Percentiles rank a stretch among this genome's conserved stretches.
Evolutionary conservation across 2,113 vertebrate species (phyloP).

Genomic region (Tragelaphus buxtoni): DNA sequence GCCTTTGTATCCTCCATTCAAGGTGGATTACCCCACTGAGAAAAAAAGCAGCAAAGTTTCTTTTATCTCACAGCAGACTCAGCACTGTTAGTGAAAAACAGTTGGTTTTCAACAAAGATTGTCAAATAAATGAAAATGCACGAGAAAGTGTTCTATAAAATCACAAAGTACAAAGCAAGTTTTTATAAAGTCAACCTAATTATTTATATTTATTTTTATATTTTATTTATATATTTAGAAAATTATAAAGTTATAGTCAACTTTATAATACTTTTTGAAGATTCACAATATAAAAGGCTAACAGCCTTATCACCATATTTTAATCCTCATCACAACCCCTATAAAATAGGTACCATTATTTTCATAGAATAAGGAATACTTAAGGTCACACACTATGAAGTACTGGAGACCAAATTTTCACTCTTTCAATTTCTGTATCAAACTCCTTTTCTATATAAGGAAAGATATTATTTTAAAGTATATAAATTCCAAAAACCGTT

Average conservation of each 20-base stretch:
- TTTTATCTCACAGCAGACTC: neutral
- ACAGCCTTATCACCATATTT: neutral
- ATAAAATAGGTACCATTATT: neutral
- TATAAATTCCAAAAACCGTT: neutral
- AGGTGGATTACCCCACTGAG: neutral
- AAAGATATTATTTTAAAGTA: neutral
- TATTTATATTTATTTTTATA: neutral
- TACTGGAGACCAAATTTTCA: neutral
- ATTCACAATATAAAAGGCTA: neutral
- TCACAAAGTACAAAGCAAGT: neutral
- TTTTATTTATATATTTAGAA: constrained; percentile 1
- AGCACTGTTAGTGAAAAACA: neutral
- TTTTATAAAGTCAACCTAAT: neutral
- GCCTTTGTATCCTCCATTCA: neutral
- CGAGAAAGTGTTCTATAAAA: neutral
- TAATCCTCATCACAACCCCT: neutral
- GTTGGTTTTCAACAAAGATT: neutral
- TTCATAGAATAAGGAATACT: neutral
- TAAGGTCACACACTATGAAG: neutral
- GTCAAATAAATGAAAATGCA: neutral
- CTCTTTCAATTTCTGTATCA: neutral
- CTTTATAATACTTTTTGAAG: neutral
- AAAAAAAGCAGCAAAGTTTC: neutral
- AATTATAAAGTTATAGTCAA: neutral
- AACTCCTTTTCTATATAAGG: neutral